Evolutionary conservation across 2,888 invertebrate genomes (phyloP).

Genomic region (Coleophora deauratella): DNA sequence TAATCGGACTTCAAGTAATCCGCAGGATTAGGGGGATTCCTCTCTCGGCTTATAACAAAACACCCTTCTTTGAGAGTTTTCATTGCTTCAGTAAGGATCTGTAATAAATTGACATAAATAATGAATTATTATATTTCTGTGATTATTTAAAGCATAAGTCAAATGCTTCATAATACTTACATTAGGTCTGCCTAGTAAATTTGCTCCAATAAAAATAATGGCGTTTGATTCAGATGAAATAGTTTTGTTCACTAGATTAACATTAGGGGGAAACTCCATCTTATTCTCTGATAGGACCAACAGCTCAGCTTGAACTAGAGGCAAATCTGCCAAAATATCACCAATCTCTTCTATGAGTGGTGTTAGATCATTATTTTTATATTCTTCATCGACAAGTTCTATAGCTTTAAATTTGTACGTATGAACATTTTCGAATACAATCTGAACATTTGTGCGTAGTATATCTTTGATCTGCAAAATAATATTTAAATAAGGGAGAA

Average conservation of each 20-base stretch:
- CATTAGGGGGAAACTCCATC: constrained; percentile 53
- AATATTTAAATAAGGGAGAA: background rate
- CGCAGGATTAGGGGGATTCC: constrained; percentile 52
- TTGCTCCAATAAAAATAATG: constrained; percentile 65
- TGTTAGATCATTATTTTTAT: constrained; percentile 55
- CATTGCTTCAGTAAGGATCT: constrained; percentile 59
- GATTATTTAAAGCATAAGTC: background rate
- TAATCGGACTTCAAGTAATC: constrained; percentile 45
- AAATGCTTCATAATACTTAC: constrained; percentile 30
- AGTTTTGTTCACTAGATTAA: constrained; percentile 77
- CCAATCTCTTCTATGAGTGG: constrained; percentile 71
- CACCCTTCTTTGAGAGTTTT: constrained; percentile 73
- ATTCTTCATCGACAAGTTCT: constrained; percentile 68
- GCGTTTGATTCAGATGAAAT: constrained; percentile 65
- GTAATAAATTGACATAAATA: constrained; percentile 4
- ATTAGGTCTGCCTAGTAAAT: constrained; percentile 59
- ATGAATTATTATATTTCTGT: background rate
- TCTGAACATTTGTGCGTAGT: constrained; percentile 77
- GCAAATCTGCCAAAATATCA: constrained; percentile 78
- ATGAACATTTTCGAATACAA: constrained; percentile 81
- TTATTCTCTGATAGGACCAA: constrained; percentile 70
- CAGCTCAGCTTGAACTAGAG: constrained; percentile 79
- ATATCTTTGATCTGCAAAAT: constrained; percentile 57
- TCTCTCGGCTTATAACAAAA: constrained; percentile 76
- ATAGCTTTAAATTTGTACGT: constrained; percentile 75